Evolutionary conservation across 2,797 vertebrate genomes (phyloP), one percentile per base, ranked within the genome.

Genomic region (Taenioides sp.): DNA sequence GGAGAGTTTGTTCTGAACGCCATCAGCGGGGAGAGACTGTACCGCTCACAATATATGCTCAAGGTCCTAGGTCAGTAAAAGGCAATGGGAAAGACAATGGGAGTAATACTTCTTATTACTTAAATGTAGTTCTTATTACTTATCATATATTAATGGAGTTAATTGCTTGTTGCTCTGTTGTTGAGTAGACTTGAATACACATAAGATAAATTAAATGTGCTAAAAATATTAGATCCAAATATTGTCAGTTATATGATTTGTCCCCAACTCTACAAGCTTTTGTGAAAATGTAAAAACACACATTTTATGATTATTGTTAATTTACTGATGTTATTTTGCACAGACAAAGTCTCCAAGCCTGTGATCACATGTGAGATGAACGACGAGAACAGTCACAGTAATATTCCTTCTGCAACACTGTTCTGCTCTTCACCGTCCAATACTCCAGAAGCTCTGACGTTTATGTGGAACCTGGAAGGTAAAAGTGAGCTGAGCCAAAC

Each of bases 11-110:
- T 72, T 2, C 0, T 89, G 80, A 78, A 88, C n/a, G 34, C 14
- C 1, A 5, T 14, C 9, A 14, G 9, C 0, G 43, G 72, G 0
- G 28, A 54, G 0, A 0, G 0, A 0, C 0, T 84, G 1, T 0
- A 50, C 3, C 4, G 0, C 0, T 67, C 18, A 0, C 0, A 0
- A 0, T 70, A 73, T 70, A 0, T 18, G 10, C n/a, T 91, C 16
- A 1, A 58, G 20, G 90, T 93, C 20, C 28, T 92, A 18, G 92
- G 92, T 93, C 74, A 72, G 88, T 78, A 49, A 7, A 28, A 62
- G 9, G 2, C 4, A 27, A 27, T 43, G 40, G 11, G 40, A 43
- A 43, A 43, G 12, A 43, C 40, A 43, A 5, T 27, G 25, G 7
- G 31, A 7, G 28, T 5, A 37, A 37, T 49, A 49, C 11, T 12